phyloP scores from a whole-genome alignment of 2,888 invertebrate species.

The Drosophila cracens region DNA sequence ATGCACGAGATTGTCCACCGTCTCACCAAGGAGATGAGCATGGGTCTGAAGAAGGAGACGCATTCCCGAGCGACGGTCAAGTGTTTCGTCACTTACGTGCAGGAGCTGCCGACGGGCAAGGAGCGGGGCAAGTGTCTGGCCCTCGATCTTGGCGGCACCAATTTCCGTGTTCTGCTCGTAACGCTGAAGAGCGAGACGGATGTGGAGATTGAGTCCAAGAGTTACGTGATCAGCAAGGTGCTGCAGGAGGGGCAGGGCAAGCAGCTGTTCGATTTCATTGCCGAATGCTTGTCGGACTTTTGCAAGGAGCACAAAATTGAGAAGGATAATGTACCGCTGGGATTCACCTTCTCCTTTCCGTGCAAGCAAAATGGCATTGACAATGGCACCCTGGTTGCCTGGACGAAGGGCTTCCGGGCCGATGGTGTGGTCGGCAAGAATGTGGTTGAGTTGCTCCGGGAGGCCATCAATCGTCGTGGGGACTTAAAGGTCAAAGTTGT shows the following conservation, averaged over 20 bases:
- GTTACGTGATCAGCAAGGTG: constrained; percentile 94
- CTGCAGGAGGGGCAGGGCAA: constrained; percentile 95
- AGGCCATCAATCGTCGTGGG: constrained; percentile 92
- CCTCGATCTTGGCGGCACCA: constrained; percentile 97
- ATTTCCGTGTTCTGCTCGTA: constrained; percentile 96
- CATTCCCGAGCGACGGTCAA: constrained; percentile 92
- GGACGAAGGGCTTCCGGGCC: constrained; percentile 98
- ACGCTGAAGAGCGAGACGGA: constrained; percentile 89
- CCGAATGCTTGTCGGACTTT: constrained; percentile 94
- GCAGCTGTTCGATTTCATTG: constrained; percentile 96
- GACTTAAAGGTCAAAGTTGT: constrained; percentile 92
- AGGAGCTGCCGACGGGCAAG: constrained; percentile 96
- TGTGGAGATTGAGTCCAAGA: constrained; percentile 96
- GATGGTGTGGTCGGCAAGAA: constrained; percentile 94
- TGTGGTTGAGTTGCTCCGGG: constrained; percentile 93
- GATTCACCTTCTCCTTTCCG: constrained; percentile 98
- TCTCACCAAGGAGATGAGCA: constrained; percentile 90
- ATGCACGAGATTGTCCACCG: constrained; percentile 90
- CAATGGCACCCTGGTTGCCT: constrained; percentile 91
- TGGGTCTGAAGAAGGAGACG: constrained; percentile 91
- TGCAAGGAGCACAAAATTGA: constrained; percentile 90
- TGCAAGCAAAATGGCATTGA: constrained; percentile 93
- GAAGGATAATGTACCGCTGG: constrained; percentile 91
- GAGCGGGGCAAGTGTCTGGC: constrained; percentile 97
- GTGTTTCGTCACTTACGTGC: constrained; percentile 97